phyloP scores from a whole-genome alignment of 2,797 vertebrate species.

The Ataeniobius toweri region DNA sequence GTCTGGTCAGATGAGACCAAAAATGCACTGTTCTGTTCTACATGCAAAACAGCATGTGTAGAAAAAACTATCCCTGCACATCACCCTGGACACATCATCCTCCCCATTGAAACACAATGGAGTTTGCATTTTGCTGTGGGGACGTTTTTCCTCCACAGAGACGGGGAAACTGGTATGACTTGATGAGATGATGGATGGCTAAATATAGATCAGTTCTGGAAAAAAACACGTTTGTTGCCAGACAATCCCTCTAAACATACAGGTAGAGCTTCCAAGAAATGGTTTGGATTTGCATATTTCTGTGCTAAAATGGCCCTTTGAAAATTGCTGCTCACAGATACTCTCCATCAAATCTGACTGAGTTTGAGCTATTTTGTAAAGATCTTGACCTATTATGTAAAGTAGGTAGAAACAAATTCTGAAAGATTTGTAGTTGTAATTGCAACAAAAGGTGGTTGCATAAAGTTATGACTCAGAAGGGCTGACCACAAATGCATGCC shows the following conservation, averaged over 20 bases:
- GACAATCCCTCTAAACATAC: neutral
- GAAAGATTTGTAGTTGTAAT: neutral
- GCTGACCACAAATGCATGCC: neutral
- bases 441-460: neutral
- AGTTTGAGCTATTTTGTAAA: neutral
- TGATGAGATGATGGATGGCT: neutral
- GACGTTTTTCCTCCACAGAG: neutral
- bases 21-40: neutral
- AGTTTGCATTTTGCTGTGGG: neutral
- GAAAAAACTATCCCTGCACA: neutral
- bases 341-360: neutral
- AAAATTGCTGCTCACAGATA: no score
- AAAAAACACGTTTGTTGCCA: neutral
- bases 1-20: neutral
- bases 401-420: neutral
- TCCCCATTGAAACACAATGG: neutral
- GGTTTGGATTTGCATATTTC: neutral
- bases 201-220: neutral
- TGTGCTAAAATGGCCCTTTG: neutral
- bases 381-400: neutral
- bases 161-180: neutral
- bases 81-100: no score
- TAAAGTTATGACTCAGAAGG: neutral
- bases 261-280: neutral
- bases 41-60: neutral